Conservation (phyloP, 2,797 vertebrate species). For the Lepilemur ruficaudatus region DNA sequence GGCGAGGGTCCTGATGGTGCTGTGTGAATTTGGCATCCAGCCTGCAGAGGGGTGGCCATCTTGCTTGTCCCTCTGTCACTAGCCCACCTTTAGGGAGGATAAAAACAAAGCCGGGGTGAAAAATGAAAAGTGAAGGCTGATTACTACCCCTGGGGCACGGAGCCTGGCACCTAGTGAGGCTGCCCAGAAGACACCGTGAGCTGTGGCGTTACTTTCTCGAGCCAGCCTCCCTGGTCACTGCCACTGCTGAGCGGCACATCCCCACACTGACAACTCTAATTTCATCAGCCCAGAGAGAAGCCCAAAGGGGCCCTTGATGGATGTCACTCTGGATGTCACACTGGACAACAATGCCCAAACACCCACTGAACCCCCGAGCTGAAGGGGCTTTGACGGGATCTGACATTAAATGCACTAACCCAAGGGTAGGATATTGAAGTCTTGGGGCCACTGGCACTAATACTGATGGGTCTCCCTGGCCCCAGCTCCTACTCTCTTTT, state of each 20-base stretch:
- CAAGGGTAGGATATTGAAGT: neutral
- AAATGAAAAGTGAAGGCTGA: constrained; percentile 60
- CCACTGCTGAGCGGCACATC: neutral
- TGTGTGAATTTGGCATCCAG: neutral
- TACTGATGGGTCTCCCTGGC: neutral
- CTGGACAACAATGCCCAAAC: neutral
- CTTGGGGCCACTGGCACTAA: neutral
- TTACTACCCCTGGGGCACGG: neutral
- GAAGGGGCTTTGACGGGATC: neutral
- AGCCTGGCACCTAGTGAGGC: neutral
- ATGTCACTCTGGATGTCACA: constrained; percentile 45
- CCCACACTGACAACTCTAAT: constrained; percentile 46
- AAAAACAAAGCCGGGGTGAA: constrained; percentile 39
- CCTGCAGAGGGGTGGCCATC: neutral
- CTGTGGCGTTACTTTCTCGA: neutral
- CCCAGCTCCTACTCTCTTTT: neutral
- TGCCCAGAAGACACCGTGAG: neutral
- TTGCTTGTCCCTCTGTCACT: neutral
- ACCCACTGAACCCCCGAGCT: neutral
- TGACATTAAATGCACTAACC: neutral
- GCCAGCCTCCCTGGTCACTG: neutral
- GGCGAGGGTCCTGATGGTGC: neutral
- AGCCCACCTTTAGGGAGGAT: neutral
- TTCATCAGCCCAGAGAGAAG: constrained; percentile 7
- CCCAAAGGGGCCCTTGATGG: neutral